Percentiles rank a stretch among this genome's conserved stretches.
Evolutionary conservation across 2,113 vertebrate species (phyloP).

Genomic region (Pelusios castaneus): DNA sequence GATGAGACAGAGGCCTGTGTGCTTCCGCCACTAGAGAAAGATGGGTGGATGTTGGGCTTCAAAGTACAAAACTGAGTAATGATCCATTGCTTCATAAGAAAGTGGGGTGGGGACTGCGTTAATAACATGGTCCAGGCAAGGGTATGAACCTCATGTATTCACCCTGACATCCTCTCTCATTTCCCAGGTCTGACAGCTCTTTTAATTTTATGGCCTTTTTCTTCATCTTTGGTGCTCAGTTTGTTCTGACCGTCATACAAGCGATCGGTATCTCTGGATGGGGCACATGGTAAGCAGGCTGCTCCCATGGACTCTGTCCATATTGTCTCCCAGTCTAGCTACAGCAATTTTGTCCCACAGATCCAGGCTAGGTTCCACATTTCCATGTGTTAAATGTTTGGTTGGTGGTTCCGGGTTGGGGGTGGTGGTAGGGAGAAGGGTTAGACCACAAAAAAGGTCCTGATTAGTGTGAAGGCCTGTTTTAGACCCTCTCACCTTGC

Average conservation of each 20-base stretch:
- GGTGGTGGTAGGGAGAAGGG: background rate
- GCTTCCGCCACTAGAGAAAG: background rate
- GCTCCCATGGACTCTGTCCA: rapidly evolving
- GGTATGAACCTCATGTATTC: background rate
- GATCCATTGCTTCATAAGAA: background rate
- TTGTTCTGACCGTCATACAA: slow-evolving; percentile 86
- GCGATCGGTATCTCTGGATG: slow-evolving; percentile 85
- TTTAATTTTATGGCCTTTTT: slow-evolving; percentile 98
- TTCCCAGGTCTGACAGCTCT: slow-evolving; percentile 90
- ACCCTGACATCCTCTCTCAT: background rate
- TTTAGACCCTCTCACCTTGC: background rate
- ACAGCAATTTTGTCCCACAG: no score
- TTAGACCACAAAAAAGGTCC: background rate
- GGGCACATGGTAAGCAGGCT: slow-evolving; percentile 90
- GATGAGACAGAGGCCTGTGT: background rate
- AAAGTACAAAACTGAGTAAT: background rate
- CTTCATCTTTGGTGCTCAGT: slow-evolving; percentile 93
- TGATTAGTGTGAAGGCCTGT: background rate
- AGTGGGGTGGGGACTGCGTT: rapidly evolving
- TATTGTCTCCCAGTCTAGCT: background rate
- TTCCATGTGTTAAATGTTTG: background rate
- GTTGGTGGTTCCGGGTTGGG: no score
- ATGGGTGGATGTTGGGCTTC: background rate
- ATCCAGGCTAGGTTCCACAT: background rate
- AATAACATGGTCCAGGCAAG: rapidly evolving